Conservation (phyloP, 2,113 vertebrate species). For the Grus americana region DNA sequence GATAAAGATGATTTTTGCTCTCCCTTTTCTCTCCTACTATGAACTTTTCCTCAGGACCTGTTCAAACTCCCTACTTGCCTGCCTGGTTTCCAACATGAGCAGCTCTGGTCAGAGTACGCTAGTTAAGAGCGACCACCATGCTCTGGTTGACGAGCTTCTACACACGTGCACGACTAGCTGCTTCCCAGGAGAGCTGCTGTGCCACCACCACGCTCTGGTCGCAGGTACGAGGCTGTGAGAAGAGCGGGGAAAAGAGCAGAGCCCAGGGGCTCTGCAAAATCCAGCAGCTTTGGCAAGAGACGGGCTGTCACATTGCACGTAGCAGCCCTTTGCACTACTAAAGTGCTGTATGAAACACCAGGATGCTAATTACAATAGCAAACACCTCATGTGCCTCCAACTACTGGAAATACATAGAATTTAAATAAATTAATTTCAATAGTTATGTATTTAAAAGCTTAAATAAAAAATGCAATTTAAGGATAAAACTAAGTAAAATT, state of each 20-base stretch:
- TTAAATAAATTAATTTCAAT: neutral
- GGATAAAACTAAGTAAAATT: neutral
- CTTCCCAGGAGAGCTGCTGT: neutral
- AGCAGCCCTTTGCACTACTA: neutral
- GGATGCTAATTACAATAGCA: neutral
- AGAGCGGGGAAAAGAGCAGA: neutral
- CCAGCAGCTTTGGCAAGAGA: neutral
- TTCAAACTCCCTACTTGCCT: neutral
- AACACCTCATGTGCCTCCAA: neutral
- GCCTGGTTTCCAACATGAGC: neutral
- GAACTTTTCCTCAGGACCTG: neutral
- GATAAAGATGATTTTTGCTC: neutral
- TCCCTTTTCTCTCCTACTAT: neutral
- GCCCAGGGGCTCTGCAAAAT: neutral
- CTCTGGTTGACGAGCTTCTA: neutral
- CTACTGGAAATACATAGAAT: neutral
- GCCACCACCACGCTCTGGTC: neutral
- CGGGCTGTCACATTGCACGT: neutral
- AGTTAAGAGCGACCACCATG: neutral
- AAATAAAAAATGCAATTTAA: neutral
- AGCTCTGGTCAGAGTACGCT: neutral
- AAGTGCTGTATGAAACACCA: neutral
- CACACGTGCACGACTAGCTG: accelerated
- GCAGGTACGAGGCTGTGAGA: neutral
- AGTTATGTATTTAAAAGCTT: neutral